These are phyloP conservation scores for Laticauda laticaudata DNA, from an alignment of 2,113 vertebrate species.

Conservation along the genomic window DNA sequence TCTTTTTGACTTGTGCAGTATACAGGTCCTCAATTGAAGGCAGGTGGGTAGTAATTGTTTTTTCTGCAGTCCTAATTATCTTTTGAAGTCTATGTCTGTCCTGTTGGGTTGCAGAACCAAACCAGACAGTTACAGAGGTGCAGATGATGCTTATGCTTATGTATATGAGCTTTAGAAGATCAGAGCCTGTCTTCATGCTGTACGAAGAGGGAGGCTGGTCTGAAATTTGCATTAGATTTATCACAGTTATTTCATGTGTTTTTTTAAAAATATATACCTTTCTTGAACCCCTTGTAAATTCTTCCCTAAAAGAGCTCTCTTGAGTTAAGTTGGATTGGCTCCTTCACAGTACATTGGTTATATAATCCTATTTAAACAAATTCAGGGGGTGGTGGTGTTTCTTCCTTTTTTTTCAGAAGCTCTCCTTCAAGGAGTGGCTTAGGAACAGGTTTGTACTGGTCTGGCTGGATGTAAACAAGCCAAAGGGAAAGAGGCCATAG, in stretches of 20 bases:
- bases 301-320: slow-evolving; percentile 2
- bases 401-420: slow-evolving; percentile 8
- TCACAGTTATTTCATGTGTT: not conserved
- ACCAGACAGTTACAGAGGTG: too few relatives aligned
- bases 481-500: slow-evolving; percentile 4
- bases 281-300: not conserved
- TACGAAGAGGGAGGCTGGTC: not conserved
- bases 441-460: slow-evolving; percentile 33
- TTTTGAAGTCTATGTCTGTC: too few relatives aligned
- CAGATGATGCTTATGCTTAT: too few relatives aligned
- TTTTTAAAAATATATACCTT: not conserved
- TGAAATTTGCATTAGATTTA: not conserved
- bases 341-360: not conserved
- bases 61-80: too few relatives aligned
- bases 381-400: not conserved
- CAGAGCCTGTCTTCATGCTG: not conserved
- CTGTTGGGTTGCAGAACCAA: too few relatives aligned
- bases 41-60: too few relatives aligned
- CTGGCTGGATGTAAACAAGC: not conserved
- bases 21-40: too few relatives aligned
- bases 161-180: not conserved
- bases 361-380: slow-evolving; percentile 16
- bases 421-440: slow-evolving; percentile 40
- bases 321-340: slow-evolving; percentile 2
- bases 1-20: too few relatives aligned